Evolutionary conservation across 2,113 vertebrate genomes (phyloP).

Genomic region (Azemiops feae): DNA sequence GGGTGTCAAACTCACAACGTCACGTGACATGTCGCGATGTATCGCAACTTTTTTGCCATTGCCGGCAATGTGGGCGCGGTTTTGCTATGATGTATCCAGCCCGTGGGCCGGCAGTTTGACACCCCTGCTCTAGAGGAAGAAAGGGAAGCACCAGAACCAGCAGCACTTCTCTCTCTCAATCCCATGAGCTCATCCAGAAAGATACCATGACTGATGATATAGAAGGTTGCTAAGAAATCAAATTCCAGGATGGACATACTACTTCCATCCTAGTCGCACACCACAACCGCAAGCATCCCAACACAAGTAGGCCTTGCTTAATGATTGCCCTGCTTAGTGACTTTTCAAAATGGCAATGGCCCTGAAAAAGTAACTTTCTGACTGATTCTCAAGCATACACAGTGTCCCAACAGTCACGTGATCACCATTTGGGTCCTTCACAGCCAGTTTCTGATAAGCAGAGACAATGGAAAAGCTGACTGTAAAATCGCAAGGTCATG

Average conservation of each 20-base stretch:
- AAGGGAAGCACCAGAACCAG: background rate
- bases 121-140: background rate
- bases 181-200: background rate
- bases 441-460: background rate
- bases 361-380: background rate
- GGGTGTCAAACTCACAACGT: too few species aligned
- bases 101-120: too few species aligned
- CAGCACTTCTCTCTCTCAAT: background rate
- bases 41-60: too few species aligned
- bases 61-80: too few species aligned
- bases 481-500: background rate
- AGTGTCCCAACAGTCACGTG: background rate
- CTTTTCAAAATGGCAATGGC: background rate
- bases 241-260: background rate
- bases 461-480: background rate
- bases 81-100: too few species aligned
- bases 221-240: background rate
- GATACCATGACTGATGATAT: background rate
- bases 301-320: background rate
- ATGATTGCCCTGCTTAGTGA: background rate
- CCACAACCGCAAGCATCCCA: background rate
- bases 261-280: background rate
- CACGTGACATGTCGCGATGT: too few species aligned
- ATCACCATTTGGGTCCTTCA: background rate
- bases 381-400: background rate